These are phyloP conservation scores for Glaucidium brasilianum DNA, from an alignment of 2,113 vertebrate genomes.

Conservation along the genomic window DNA sequence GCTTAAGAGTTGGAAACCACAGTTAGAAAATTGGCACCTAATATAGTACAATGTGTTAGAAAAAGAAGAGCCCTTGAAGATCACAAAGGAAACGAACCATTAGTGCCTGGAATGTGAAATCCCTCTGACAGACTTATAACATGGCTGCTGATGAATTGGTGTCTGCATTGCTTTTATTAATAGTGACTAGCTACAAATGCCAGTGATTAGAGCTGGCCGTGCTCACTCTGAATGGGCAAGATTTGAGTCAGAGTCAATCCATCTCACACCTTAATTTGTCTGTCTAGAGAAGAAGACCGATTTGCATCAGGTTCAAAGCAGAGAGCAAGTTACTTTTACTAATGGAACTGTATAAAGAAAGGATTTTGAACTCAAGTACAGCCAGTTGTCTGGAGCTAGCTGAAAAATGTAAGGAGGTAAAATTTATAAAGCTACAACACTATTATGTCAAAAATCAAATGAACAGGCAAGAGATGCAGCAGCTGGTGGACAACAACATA, in stretches of 20 bases:
- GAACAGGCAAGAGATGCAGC: background rate
- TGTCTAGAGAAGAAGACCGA: background rate
- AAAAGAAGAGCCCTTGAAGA: background rate
- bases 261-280: background rate
- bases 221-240: background rate
- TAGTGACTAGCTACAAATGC: background rate
- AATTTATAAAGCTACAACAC: background rate
- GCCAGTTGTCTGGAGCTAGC: background rate
- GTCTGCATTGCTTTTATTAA: background rate
- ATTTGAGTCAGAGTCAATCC: background rate
- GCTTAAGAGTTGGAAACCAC: background rate
- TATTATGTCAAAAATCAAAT: background rate
- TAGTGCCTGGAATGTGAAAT: background rate
- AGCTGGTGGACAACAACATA: background rate
- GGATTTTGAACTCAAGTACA: background rate
- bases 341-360: background rate
- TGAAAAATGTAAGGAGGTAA: background rate
- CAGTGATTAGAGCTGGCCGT: background rate
- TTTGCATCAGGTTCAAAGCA: background rate
- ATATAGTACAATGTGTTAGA: background rate
- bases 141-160: background rate
- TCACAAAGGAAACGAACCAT: slow-evolving; percentile 24
- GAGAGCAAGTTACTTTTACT: background rate
- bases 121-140: background rate
- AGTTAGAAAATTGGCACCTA: background rate